Conservation (phyloP, 1,140 invertebrate species). For the Aethina tumida region DNA sequence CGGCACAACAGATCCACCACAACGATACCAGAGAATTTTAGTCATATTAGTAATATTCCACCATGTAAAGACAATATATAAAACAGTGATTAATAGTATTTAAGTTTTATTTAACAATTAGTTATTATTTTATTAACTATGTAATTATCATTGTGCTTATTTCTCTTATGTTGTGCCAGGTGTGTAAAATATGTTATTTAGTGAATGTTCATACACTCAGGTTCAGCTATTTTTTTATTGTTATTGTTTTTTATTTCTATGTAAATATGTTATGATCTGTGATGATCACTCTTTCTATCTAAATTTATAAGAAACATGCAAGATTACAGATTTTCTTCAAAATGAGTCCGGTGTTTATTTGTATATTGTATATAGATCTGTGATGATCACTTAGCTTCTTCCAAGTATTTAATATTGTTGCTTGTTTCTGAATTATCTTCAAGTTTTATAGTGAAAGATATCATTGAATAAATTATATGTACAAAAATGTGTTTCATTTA, state of each 20-base stretch:
- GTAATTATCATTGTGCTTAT: not conserved
- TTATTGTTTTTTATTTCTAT: not conserved
- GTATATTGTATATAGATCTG: no score
- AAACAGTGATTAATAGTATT: slow-evolving; percentile 1
- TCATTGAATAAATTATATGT: no score
- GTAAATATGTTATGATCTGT: no score
- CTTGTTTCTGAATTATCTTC: no score
- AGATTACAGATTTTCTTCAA: no score
- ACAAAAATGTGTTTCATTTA: no score
- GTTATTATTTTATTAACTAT: slow-evolving; percentile 5
- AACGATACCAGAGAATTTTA: slow-evolving; percentile 18
- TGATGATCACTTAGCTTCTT: slow-evolving; percentile 4
- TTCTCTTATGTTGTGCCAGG: slow-evolving; percentile 7
- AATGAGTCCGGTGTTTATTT: no score
- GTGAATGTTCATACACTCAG: slow-evolving; percentile 4
- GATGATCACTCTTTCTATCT: no score
- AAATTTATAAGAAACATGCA: no score
- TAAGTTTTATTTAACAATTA: slow-evolving; percentile 1
- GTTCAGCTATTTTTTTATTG: slow-evolving; percentile 1
- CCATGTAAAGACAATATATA: slow-evolving; percentile 24
- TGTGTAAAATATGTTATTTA: slow-evolving; percentile 3
- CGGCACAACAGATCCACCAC: slow-evolving; percentile 60
- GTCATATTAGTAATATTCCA: slow-evolving; percentile 15
- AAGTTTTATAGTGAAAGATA: no score
- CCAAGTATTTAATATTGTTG: no score